Evolutionary conservation across 2,113 vertebrate genomes (phyloP).

Genomic region (Tragelaphus strepsiceros): DNA sequence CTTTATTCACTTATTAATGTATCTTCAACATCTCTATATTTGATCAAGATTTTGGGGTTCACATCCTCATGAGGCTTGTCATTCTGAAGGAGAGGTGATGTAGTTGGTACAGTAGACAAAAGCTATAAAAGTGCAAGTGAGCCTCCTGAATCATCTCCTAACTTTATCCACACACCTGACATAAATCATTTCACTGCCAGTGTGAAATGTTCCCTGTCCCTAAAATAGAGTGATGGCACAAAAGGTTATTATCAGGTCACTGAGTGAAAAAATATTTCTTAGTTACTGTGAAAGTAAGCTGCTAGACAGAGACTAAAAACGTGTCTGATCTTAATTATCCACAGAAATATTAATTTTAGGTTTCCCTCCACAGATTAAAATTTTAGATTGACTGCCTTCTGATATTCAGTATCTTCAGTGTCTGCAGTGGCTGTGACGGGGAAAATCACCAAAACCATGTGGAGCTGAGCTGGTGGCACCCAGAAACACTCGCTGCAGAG

Average conservation of each 20-base stretch:
- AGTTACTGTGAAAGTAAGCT: not conserved
- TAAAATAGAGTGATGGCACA: not conserved
- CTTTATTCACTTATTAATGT: not conserved
- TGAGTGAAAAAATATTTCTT: not conserved
- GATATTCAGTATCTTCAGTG: not conserved
- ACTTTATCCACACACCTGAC: not conserved
- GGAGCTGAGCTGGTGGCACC: not conserved
- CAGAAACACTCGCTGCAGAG: not conserved
- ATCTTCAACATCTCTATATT: not conserved
- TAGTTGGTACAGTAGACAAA: not conserved
- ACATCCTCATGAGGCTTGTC: not conserved
- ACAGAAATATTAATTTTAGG: not conserved
- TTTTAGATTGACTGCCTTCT: not conserved
- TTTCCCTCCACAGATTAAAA: not conserved
- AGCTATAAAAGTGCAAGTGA: not conserved
- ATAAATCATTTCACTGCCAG: not conserved
- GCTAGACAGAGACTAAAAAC: not conserved
- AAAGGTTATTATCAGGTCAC: not conserved
- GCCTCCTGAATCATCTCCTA: not conserved
- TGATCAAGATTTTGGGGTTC: not conserved
- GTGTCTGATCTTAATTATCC: not conserved
- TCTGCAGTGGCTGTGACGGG: not conserved
- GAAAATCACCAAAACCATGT: not conserved
- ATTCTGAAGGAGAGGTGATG: not conserved
- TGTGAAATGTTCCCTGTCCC: not conserved